Percentiles rank a stretch among this genome's conserved stretches.
Conservation (phyloP, 2,113 vertebrate species). For the Phyllostomus hastatus region DNA sequence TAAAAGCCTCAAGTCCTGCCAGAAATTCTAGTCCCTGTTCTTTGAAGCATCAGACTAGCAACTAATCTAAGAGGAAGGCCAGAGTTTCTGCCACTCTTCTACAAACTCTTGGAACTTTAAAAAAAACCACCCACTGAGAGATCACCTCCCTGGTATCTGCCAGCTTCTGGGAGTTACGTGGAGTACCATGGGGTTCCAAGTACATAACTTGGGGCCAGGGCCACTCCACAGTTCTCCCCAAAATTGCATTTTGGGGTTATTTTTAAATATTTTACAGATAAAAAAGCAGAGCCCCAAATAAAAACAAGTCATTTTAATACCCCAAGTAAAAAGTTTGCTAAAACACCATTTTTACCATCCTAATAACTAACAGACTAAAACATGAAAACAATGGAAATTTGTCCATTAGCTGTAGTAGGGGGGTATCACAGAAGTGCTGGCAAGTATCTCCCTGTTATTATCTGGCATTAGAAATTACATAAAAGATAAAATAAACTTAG, state of each 20-base stretch:
- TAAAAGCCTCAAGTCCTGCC: not conserved
- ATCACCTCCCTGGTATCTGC: not conserved
- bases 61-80: not conserved
- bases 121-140: not conserved
- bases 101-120: not conserved
- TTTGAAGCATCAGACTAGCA: not conserved
- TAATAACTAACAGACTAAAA: not conserved
- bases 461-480: not conserved
- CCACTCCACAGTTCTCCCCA: not conserved
- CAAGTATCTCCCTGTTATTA: not conserved
- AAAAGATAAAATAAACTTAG: not conserved
- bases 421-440: not conserved
- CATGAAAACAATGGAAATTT: not conserved
- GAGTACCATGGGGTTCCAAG: not conserved
- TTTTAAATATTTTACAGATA: not conserved
- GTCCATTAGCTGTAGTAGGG: not conserved
- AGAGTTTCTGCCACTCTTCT: not conserved
- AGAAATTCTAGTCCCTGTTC: not conserved
- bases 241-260: not conserved
- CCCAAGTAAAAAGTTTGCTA: not conserved
- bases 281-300: not conserved
- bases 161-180: not conserved
- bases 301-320: conserved; percentile 8
- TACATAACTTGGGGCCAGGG: not conserved
- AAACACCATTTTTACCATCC: not conserved